Conservation (phyloP, 2,888 invertebrate genomes). For the Nephrotoma appendiculata region DNA sequence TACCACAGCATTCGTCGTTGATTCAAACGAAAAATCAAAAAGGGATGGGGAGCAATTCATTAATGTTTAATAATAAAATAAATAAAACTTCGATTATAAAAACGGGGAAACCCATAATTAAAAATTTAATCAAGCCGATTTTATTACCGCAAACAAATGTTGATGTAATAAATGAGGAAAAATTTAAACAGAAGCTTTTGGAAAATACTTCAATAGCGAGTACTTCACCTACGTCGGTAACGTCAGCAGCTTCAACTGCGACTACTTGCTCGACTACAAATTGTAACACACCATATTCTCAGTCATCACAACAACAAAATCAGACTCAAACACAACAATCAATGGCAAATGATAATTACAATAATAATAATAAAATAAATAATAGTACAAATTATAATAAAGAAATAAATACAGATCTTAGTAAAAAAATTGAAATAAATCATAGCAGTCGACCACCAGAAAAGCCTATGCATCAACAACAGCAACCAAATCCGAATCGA, state of each 20-base stretch:
- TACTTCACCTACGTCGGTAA: not conserved
- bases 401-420: not conserved
- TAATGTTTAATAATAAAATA: not conserved
- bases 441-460: slow-evolving; percentile 5
- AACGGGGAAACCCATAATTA: slow-evolving; percentile 4
- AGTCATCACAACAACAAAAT: not conserved
- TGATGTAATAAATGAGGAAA: slow-evolving; percentile 35
- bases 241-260: not conserved
- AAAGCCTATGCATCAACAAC: not conserved
- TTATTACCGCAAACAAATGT: slow-evolving; percentile 32
- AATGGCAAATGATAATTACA: not conserved
- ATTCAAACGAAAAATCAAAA: slow-evolving; percentile 16
- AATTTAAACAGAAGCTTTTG: slow-evolving; percentile 41
- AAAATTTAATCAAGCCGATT: slow-evolving; percentile 19
- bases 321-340: not conserved
- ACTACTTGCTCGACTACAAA: not conserved
- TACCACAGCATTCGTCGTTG: slow-evolving; percentile 26
- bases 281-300: not conserved
- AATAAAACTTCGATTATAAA: slow-evolving; percentile 6
- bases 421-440: slow-evolving; percentile 5
- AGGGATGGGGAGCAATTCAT: slow-evolving; percentile 10
- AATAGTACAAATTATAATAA: slow-evolving; percentile 4
- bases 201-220: slow-evolving; percentile 23
- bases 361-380: slow-evolving; percentile 5
- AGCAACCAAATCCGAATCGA: not conserved